Evolutionary conservation across 2,113 vertebrate species (phyloP), one percentile per base, ranked within the genome.

Genomic region (Colaptes auratus): DNA sequence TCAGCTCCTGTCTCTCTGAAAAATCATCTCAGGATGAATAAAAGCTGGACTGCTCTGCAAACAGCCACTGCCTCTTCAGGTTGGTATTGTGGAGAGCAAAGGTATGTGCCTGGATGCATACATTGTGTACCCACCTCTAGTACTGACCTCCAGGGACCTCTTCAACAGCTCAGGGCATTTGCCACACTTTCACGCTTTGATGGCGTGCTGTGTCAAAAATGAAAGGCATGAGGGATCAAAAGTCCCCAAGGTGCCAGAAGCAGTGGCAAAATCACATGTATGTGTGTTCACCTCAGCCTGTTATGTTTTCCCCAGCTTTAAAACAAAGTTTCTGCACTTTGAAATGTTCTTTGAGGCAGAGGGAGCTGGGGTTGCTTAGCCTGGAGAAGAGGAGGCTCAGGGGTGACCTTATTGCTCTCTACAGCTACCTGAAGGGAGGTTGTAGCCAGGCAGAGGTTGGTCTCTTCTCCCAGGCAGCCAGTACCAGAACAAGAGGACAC

Each of bases 51-150:
- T 64, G 36, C 28, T 67, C 72, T 90, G 72, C 82, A 69, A 48
- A 23, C 69, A 88, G 67, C 5, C 42, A 28, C 81, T 67, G 42
- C 52, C 33, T 33, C 33, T 73, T 35, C 71, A 63, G 60, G 30
- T 24, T 90, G 39, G 30, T 27, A 4, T 12, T 78, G 33, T 23
- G 33, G 46, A 64, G 58, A 74, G 7, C 28, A 74, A 50, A 79
- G n/a, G 20, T 35, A 20, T 17, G 4, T 42, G 25, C 11, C 33
- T 71, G 39, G 23, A 48, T 65, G 36, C 9, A 2, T 21, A 3
- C 0, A 0, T 12, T 35, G 17, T 63, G n/a, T 17, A 12, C 30
- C 7, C 7, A 31, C 33, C 16, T 67, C 65, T 31, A 12, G 15
- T 35, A 53, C 10, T 0, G 2, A 70, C 55, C 17, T 73, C 16